Percentiles rank a stretch among this genome's conserved stretches.
Evolutionary conservation across 1,140 invertebrate species (phyloP).

Genomic region (Megathymus violae): DNA sequence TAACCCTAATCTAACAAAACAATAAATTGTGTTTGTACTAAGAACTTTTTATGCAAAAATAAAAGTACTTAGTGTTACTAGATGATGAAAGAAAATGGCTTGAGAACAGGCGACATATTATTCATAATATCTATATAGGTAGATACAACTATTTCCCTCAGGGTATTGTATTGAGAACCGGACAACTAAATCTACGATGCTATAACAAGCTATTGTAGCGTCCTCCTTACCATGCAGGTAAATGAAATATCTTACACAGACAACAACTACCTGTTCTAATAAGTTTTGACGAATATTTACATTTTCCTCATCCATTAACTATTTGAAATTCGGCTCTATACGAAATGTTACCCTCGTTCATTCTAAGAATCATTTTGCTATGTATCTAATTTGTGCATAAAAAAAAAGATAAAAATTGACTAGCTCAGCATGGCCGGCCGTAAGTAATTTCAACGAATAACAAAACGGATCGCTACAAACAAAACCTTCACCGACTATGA

Average conservation of each 20-base stretch:
- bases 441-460: constrained; percentile 1
- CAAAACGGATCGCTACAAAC: constrained; percentile 18
- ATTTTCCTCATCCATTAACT: neutral
- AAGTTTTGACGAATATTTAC: constrained; percentile 30
- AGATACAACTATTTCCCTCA: constrained; percentile 18
- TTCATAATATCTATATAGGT: constrained; percentile 6
- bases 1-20: constrained; percentile 24
- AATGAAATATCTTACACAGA: constrained; percentile 23
- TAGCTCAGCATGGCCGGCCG: constrained; percentile 42
- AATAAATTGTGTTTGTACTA: constrained; percentile 19
- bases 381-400: neutral
- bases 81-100: constrained; percentile 19
- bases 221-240: constrained; percentile 10
- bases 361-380: constrained; percentile 1
- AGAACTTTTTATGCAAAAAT: constrained; percentile 19
- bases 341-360: constrained; percentile 8
- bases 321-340: constrained; percentile 5
- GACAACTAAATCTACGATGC: constrained; percentile 24
- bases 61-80: constrained; percentile 7
- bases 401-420: constrained; percentile 40
- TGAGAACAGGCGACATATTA: constrained; percentile 5
- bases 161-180: constrained; percentile 24
- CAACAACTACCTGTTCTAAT: constrained; percentile 12
- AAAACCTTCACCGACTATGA: constrained; percentile 54
- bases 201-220: constrained; percentile 26